A percentile compares a stretch with the other conserved stretches of the same genome.
These are phyloP conservation scores for Anguilla japonica DNA, from an alignment of 2,113 vertebrate species.

Conservation along the genomic window DNA sequence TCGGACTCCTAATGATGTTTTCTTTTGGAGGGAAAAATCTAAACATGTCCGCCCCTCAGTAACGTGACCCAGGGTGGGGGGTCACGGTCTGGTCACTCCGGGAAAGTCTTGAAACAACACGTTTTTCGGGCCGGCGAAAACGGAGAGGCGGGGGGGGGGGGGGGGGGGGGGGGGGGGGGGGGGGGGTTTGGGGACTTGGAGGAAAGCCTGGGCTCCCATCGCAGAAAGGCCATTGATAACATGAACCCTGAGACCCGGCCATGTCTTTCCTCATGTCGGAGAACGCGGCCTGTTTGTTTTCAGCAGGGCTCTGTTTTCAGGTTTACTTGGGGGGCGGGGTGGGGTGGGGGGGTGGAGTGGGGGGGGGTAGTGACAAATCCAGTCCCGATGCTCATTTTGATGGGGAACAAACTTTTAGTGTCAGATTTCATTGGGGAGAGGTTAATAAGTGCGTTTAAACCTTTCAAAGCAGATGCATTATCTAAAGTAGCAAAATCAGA, in stretches of 20 bases:
- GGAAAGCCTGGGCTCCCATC: background rate
- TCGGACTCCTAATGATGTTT: conserved; percentile 16
- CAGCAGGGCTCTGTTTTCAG: background rate
- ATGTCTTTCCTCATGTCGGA: conserved; percentile 6
- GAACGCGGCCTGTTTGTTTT: background rate
- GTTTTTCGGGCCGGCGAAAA: conserved; percentile 29
- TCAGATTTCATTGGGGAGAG: background rate
- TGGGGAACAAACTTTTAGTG: background rate
- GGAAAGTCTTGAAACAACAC: conserved; percentile 65
- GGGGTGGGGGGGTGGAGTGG: no score
- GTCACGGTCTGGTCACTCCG: conserved; percentile 65
- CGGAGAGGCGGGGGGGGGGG: conserved; percentile 14
- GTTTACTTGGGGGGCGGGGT: background rate
- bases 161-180: conserved; percentile 23
- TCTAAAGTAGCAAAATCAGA: background rate
- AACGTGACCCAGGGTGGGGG: conserved; percentile 62
- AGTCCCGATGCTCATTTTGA: background rate
- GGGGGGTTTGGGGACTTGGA: conserved; percentile 21
- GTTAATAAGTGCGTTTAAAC: background rate
- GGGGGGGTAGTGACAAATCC: background rate
- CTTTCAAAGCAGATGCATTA: background rate
- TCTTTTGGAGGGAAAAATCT: conserved; percentile 35
- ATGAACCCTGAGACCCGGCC: conserved; percentile 15
- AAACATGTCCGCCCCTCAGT: conserved; percentile 63
- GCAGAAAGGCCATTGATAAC: conserved; percentile 5